phyloP scores from a whole-genome alignment of 2,113 vertebrate species.

The Antechinus flavipes region DNA sequence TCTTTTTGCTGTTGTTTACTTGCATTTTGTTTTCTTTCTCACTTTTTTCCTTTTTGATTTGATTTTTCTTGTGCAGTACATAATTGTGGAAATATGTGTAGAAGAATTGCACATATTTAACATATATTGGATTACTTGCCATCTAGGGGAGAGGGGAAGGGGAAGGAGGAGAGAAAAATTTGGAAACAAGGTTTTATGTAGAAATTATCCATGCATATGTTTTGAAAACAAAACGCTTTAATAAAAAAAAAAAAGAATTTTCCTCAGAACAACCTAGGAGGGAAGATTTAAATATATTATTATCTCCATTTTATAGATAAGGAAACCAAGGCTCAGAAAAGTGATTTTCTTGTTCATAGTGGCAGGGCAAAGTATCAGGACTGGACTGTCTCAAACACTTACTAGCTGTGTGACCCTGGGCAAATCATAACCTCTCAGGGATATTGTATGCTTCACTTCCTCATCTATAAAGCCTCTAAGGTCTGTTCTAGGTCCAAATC shows the following conservation, averaged over 20 bases:
- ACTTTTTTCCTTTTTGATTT: no score
- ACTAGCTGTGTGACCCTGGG: background rate
- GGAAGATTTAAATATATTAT: background rate
- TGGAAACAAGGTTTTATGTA: no score
- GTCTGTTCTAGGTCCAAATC: background rate
- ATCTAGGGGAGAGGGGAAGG: no score
- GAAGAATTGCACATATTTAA: no score
- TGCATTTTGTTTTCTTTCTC: no score
- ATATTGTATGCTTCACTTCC: background rate
- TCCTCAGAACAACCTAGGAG: background rate
- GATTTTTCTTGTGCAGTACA: no score
- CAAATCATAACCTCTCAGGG: background rate
- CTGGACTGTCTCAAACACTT: background rate
- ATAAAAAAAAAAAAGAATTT: background rate
- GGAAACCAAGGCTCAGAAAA: background rate
- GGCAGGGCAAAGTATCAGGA: background rate
- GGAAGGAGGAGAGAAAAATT: no score
- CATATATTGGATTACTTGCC: no score
- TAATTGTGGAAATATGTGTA: no score
- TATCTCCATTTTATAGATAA: background rate
- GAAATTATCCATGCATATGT: no score
- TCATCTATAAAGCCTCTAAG: background rate
- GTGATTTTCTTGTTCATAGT: background rate
- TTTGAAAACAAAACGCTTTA: no score
- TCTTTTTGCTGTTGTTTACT: no score